Percentiles rank a stretch among this genome's conserved stretches.
Conservation (phyloP, 2,797 vertebrate species). For the Neomorphus geoffroyi region DNA sequence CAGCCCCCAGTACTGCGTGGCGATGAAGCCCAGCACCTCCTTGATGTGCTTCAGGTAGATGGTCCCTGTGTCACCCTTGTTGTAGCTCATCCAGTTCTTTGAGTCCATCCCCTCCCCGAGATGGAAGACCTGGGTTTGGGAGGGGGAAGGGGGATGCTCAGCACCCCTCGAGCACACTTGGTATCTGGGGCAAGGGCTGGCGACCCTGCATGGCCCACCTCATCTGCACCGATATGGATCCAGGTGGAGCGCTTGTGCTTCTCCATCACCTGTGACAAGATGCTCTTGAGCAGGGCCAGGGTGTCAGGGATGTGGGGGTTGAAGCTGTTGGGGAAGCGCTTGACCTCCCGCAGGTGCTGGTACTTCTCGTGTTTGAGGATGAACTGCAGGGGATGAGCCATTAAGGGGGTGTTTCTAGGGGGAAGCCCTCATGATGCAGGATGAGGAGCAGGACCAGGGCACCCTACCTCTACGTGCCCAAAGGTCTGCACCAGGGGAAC, state of each 20-base stretch:
- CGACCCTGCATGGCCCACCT: constrained; percentile 60
- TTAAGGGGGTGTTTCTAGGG: not conserved
- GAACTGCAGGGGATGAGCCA: constrained; percentile 40
- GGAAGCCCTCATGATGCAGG: not conserved
- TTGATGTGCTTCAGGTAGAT: constrained; percentile 78
- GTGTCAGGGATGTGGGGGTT: constrained; percentile 73
- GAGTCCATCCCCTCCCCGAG: constrained; percentile 78
- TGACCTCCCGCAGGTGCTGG: constrained; percentile 74
- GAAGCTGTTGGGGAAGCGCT: constrained; percentile 80
- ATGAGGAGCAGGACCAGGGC: not conserved
- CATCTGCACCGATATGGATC: constrained; percentile 81
- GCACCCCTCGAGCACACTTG: not conserved
- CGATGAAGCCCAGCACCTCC: constrained; percentile 69
- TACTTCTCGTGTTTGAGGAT: constrained; percentile 81
- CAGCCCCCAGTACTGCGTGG: constrained; percentile 50
- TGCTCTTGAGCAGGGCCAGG: constrained; percentile 67
- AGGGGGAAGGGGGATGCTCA: not conserved
- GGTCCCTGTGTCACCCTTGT: constrained; percentile 66
- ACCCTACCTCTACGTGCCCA: constrained; percentile 80
- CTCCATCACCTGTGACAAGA: constrained; percentile 76
- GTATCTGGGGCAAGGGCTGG: fast-evolving
- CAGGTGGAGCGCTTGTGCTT: constrained; percentile 70
- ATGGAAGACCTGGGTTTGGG: constrained; percentile 72
- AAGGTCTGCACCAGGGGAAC: constrained; percentile 83
- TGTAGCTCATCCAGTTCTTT: constrained; percentile 74